phyloP scores from a whole-genome alignment of 2,113 vertebrate species.

The Hemiprocne comata region DNA sequence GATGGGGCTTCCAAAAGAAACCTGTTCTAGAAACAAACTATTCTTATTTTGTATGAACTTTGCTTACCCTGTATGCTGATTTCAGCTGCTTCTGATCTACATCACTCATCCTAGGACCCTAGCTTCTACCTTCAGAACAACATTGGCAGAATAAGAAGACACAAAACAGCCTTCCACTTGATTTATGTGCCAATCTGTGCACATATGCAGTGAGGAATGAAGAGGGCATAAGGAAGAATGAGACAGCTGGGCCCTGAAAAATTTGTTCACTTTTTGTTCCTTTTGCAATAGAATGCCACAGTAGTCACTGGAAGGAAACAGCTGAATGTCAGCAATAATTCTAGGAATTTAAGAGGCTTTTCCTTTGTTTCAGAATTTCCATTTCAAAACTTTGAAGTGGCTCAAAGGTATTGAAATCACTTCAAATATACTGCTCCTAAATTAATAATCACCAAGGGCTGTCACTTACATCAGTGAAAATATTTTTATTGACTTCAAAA shows the following conservation, averaged over 20 bases:
- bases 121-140: not conserved
- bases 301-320: not conserved
- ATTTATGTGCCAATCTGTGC: not conserved
- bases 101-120: not conserved
- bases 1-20: not conserved
- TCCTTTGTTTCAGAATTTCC: not conserved
- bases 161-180: not conserved
- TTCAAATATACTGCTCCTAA: not conserved
- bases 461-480: not conserved
- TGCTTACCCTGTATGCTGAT: not conserved
- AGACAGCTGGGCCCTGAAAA: not conserved
- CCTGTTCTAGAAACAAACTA: not conserved
- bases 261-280: not conserved
- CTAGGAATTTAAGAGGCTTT: not conserved
- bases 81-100: not conserved
- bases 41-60: not conserved
- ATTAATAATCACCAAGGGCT: not conserved
- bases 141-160: not conserved
- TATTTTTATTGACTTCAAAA: constrained; percentile 6
- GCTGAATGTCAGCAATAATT: not conserved
- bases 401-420: not conserved
- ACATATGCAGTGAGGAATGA: not conserved
- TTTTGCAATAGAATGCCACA: not conserved
- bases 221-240: not conserved
- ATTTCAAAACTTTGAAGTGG: not conserved